Percentiles rank a stretch among this genome's conserved stretches.
phyloP scores from a whole-genome alignment of 2,113 vertebrate species.

The Phodopus roborovskii region DNA sequence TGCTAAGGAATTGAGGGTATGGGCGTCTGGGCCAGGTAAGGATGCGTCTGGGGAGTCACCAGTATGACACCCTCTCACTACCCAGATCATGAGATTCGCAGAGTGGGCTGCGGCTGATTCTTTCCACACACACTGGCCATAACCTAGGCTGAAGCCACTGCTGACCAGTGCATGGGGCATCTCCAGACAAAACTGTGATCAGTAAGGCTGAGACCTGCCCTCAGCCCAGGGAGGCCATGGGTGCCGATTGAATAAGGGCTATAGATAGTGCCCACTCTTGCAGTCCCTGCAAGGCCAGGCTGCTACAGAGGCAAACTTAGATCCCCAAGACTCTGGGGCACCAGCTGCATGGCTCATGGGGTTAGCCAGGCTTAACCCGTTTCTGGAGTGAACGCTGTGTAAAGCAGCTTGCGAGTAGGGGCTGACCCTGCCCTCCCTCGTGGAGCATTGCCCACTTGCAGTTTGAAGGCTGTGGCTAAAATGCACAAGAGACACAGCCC shows the following conservation, averaged over 20 bases:
- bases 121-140: background rate
- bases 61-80: accelerated
- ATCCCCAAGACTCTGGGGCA: background rate
- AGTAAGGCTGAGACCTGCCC: background rate
- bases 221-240: background rate
- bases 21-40: background rate
- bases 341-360: accelerated
- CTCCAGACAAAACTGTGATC: background rate
- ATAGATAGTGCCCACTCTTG: background rate
- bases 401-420: accelerated
- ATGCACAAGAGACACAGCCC: accelerated
- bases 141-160: background rate
- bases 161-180: background rate
- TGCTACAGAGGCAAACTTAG: no score
- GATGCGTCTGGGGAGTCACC: background rate
- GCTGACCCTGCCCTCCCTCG: background rate
- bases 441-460: no score
- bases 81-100: background rate
- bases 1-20: background rate
- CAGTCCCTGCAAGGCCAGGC: background rate
- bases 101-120: no score
- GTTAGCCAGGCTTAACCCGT: background rate
- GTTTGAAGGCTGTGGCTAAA: background rate
- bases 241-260: background rate
- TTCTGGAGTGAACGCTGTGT: no score